phyloP scores from a whole-genome alignment of 2,888 invertebrate genomes.

The Carpatolechia fugitivella region DNA sequence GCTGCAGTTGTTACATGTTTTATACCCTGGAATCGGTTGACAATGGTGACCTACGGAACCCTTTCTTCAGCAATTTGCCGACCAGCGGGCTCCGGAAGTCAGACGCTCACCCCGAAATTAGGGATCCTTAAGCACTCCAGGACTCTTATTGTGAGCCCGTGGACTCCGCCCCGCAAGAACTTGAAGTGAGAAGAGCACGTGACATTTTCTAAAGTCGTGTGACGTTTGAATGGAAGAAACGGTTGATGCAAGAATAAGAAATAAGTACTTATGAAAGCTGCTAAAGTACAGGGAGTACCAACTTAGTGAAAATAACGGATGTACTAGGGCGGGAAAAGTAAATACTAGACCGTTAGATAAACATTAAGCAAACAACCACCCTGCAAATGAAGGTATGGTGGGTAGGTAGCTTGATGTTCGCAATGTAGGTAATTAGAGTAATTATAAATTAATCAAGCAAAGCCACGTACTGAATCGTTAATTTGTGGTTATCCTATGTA shows the following conservation, averaged over 20 bases:
- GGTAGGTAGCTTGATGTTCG: not conserved
- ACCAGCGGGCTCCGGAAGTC: conserved; percentile 74
- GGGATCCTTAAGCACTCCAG: conserved; percentile 63
- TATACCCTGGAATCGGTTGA: conserved; percentile 75
- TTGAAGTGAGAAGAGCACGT: conserved; percentile 60
- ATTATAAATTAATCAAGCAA: conserved; percentile 10
- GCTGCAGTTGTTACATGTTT: conserved; percentile 73
- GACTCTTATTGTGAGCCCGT: conserved; percentile 54
- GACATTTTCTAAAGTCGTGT: conserved; percentile 46
- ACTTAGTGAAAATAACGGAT: conserved; percentile 1
- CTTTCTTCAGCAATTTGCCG: conserved; percentile 75
- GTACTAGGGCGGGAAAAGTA: conserved; percentile 2
- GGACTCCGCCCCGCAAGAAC: conserved; percentile 69
- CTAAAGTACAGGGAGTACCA: not conserved
- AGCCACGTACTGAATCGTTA: not conserved
- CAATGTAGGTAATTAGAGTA: conserved; percentile 4
- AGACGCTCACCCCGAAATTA: conserved; percentile 66
- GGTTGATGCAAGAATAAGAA: conserved; percentile 18
- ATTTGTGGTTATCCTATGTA: not conserved
- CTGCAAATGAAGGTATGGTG: not conserved
- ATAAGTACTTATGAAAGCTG: not conserved
- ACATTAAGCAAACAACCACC: not conserved
- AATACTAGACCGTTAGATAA: not conserved
- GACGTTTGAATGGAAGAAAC: conserved; percentile 28
- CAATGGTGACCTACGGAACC: conserved; percentile 56